phyloP scores from a whole-genome alignment of 2,888 invertebrate genomes.

The Aelia acuminata region DNA sequence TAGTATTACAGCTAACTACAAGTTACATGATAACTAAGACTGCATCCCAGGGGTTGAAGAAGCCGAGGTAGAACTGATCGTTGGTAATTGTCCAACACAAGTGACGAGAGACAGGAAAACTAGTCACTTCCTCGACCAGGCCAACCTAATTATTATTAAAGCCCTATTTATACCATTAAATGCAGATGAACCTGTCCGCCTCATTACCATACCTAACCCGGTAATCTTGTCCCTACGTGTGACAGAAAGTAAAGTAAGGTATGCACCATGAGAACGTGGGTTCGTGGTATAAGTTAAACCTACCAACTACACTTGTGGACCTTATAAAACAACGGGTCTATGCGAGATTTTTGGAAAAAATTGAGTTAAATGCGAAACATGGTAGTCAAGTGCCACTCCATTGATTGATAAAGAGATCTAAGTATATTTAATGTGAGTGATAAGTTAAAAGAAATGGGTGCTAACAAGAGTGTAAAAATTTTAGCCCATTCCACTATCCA shows the following conservation, averaged over 20 bases:
- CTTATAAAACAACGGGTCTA: too few relatives aligned
- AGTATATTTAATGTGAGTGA: too few relatives aligned
- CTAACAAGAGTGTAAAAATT: too few relatives aligned
- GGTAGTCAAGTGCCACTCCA: too few relatives aligned
- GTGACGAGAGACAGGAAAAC: constrained; percentile 16
- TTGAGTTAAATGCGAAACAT: too few relatives aligned
- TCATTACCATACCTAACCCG: constrained; percentile 37
- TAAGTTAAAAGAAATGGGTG: too few relatives aligned
- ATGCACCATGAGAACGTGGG: neutral
- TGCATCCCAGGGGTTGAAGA: neutral
- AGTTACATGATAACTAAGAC: too few relatives aligned
- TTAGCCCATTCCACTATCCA: too few relatives aligned
- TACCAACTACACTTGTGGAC: too few relatives aligned
- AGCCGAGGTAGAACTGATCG: neutral
- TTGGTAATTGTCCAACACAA: neutral
- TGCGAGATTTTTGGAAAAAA: too few relatives aligned
- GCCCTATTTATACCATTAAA: constrained; percentile 46
- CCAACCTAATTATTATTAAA: constrained; percentile 42
- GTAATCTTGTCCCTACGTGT: neutral
- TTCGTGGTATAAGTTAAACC: neutral
- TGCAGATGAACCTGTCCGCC: constrained; percentile 15
- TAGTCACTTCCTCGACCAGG: neutral
- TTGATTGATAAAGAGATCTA: too few relatives aligned
- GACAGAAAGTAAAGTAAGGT: neutral
- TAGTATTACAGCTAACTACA: too few relatives aligned